These are phyloP conservation scores for Petroica traversi DNA, from an alignment of 2,113 vertebrate species.

Conservation along the genomic window DNA sequence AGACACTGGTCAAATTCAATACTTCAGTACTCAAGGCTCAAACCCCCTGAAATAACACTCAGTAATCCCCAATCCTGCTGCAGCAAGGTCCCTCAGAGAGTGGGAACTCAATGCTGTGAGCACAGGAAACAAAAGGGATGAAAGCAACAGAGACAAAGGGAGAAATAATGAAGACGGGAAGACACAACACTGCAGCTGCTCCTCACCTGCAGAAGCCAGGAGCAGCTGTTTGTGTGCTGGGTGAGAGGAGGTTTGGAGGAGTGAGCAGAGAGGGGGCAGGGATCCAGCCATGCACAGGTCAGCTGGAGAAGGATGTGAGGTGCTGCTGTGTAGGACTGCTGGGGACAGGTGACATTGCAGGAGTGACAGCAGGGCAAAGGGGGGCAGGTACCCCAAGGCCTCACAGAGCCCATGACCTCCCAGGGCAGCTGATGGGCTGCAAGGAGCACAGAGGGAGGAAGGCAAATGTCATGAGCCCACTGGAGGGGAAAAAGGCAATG, in stretches of 20 bases:
- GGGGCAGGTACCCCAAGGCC: fast-evolving
- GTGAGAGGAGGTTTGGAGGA: background rate
- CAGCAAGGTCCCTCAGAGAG: background rate
- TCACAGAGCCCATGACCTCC: background rate
- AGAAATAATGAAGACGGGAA: background rate
- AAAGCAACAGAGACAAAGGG: background rate
- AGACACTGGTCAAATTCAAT: background rate
- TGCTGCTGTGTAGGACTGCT: background rate
- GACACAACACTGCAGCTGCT: background rate
- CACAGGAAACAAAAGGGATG: background rate
- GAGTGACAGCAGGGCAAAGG: background rate
- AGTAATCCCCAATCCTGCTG: background rate
- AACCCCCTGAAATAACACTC: background rate
- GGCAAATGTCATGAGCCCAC: background rate
- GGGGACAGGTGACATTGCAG: background rate
- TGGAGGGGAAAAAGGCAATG: background rate
- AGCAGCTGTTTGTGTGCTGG: background rate
- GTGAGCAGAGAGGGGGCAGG: fast-evolving
- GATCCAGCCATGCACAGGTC: fast-evolving
- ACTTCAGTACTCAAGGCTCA: background rate
- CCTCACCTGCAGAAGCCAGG: background rate
- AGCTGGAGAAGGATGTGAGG: background rate
- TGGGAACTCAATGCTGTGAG: background rate
- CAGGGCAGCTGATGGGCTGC: background rate
- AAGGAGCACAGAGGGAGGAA: background rate